These are phyloP conservation scores for Scalopus aquaticus DNA, from an alignment of 2,113 vertebrate species.

Conservation along the genomic window DNA sequence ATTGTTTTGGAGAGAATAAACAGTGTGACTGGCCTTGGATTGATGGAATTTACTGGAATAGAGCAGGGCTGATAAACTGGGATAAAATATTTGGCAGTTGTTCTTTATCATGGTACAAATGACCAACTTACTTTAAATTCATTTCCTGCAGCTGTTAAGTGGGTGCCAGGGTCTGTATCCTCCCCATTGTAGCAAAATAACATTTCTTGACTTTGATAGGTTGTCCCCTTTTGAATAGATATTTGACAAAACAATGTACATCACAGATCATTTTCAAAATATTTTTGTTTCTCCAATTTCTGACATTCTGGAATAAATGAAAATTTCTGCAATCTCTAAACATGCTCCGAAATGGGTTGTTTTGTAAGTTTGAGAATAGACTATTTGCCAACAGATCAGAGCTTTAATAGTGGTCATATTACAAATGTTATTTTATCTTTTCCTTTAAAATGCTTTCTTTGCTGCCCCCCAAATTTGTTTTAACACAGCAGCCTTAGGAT, in stretches of 20 bases:
- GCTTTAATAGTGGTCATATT: not conserved
- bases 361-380: slow-evolving; percentile 20
- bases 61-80: slow-evolving; percentile 61
- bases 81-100: slow-evolving; percentile 70
- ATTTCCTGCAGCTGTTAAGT: slow-evolving; percentile 61
- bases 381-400: not conserved
- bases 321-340: slow-evolving; percentile 3
- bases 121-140: slow-evolving; percentile 57
- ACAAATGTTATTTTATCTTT: slow-evolving; percentile 12
- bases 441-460: not conserved
- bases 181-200: not conserved
- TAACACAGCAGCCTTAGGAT: not conserved
- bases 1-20: slow-evolving; percentile 63
- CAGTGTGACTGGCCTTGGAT: not conserved
- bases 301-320: slow-evolving; percentile 24
- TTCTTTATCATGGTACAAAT: slow-evolving; percentile 66
- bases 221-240: slow-evolving; percentile 27
- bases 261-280: slow-evolving; percentile 54
- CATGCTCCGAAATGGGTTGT: slow-evolving; percentile 29
- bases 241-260: slow-evolving; percentile 38
- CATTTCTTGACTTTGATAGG: slow-evolving; percentile 55
- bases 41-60: slow-evolving; percentile 59
- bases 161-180: slow-evolving; percentile 42
- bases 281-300: slow-evolving; percentile 30
- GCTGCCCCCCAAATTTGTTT: not conserved